Conservation (phyloP, 2,888 invertebrate genomes). For the Abscondita cerata region DNA sequence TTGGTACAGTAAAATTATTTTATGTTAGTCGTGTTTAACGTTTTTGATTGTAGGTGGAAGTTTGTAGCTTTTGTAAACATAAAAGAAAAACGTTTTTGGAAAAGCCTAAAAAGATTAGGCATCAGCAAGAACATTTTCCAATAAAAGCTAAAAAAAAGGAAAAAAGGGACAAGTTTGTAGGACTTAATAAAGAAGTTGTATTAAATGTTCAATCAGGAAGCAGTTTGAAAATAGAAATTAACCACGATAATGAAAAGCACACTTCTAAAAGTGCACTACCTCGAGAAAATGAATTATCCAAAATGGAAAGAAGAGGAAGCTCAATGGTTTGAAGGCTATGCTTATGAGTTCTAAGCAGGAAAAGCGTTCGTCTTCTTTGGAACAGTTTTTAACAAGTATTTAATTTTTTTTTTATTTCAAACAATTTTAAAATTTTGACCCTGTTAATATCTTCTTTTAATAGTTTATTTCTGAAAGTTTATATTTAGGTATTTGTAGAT, state of each 20-base stretch:
- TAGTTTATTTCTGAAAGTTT: too few relatives aligned
- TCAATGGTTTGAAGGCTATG: conserved; percentile 29
- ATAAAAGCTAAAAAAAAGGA: conserved; percentile 48
- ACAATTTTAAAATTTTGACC: background rate
- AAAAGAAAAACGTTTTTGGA: conserved; percentile 27
- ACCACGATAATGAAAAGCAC: background rate
- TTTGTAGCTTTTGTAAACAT: conserved; percentile 47
- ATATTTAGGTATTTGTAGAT: too few relatives aligned
- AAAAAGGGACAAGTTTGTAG: conserved; percentile 57
- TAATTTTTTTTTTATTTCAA: background rate
- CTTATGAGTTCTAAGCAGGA: conserved; percentile 25
- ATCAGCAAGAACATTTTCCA: background rate
- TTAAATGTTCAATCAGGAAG: conserved; percentile 24
- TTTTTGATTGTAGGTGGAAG: conserved; percentile 42
- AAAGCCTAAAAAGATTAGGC: conserved; percentile 13
- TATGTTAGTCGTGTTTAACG: background rate
- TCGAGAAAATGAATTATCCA: conserved; percentile 7
- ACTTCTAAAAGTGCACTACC: background rate
- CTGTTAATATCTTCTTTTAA: too few relatives aligned
- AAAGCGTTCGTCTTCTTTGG: conserved; percentile 24
- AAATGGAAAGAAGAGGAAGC: conserved; percentile 28
- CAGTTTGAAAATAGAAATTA: conserved; percentile 13
- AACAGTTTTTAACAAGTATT: conserved; percentile 33
- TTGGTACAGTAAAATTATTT: conserved; percentile 18
- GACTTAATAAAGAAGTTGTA: conserved; percentile 51